A percentile compares a stretch with the other conserved stretches of the same genome.
Conservation (phyloP, 1,140 invertebrate genomes). For the Drosophila bipectinata region DNA sequence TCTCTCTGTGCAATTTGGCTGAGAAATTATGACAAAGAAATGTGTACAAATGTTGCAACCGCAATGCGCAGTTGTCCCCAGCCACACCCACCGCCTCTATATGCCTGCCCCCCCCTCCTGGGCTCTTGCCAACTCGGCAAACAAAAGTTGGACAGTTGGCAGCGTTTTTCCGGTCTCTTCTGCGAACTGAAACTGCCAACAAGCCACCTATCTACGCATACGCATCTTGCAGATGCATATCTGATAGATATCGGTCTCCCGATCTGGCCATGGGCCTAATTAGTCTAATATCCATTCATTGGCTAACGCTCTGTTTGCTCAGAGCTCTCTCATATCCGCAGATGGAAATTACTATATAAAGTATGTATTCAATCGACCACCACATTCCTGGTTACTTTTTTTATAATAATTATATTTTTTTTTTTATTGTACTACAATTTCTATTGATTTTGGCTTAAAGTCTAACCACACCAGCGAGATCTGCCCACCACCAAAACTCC, state of each 20-base stretch:
- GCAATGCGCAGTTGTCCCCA: conserved; percentile 76
- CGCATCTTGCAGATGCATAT: conserved; percentile 9
- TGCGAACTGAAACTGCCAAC: conserved; percentile 26
- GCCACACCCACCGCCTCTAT: conserved; percentile 20
- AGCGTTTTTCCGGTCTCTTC: conserved; percentile 71
- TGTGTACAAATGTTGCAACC: conserved; percentile 66
- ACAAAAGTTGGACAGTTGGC: conserved; percentile 35
- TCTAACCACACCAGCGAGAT: neutral
- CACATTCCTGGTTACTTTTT: neutral
- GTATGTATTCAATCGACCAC: neutral
- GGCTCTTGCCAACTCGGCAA: conserved; percentile 29
- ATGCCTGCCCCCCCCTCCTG: conserved; percentile 2
- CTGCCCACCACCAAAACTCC: neutral
- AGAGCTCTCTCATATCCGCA: conserved; percentile 52
- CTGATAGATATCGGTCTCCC: conserved; percentile 17
- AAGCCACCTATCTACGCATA: neutral
- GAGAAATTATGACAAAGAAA: conserved; percentile 51
- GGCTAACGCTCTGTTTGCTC: conserved; percentile 53
- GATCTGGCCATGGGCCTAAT: conserved; percentile 51
- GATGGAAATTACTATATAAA: conserved; percentile 9
- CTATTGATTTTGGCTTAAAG: too few species aligned
- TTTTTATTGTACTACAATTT: neutral
- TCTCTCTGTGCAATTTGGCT: neutral
- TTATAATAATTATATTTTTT: neutral
- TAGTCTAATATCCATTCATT: conserved; percentile 61